These are phyloP conservation scores for Gerris lacustris DNA, from an alignment of 2,888 invertebrate genomes.

Conservation along the genomic window DNA sequence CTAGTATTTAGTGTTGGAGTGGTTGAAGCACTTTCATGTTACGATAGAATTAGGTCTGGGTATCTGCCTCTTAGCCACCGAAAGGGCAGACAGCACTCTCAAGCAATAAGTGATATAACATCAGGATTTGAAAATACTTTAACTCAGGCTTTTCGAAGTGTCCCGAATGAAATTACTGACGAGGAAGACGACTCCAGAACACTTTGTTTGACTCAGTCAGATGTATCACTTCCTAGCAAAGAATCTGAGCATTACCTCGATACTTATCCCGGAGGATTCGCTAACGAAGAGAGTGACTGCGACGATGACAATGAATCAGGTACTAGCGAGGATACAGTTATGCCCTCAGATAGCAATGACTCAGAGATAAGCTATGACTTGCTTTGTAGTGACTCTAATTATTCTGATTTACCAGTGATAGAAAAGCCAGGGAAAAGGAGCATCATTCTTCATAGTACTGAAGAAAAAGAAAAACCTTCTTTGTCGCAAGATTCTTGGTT, in stretches of 20 bases:
- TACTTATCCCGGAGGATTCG: neutral
- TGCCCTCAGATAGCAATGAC: neutral
- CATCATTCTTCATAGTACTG: no score
- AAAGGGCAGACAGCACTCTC: slow-evolving; percentile 3
- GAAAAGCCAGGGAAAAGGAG: neutral
- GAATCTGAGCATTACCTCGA: no score
- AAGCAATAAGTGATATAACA: neutral
- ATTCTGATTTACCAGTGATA: neutral
- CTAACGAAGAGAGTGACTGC: neutral
- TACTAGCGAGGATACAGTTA: slow-evolving; percentile 2
- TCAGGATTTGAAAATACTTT: neutral
- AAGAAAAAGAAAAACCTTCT: neutral
- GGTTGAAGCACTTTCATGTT: slow-evolving; percentile 51
- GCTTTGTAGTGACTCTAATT: neutral
- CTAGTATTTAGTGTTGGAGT: slow-evolving; percentile 64
- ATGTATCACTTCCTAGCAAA: neutral
- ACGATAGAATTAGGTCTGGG: slow-evolving; percentile 42
- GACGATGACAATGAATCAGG: slow-evolving; percentile 4
- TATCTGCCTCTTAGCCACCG: slow-evolving; percentile 29
- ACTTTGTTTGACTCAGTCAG: neutral
- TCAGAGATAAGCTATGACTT: no score
- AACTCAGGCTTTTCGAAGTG: neutral
- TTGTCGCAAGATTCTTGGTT: neutral
- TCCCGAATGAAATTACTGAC: neutral
- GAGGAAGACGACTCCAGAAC: neutral